Evolutionary conservation across 1,140 invertebrate genomes (phyloP).

Genomic region (Drosophila kanapiae): DNA sequence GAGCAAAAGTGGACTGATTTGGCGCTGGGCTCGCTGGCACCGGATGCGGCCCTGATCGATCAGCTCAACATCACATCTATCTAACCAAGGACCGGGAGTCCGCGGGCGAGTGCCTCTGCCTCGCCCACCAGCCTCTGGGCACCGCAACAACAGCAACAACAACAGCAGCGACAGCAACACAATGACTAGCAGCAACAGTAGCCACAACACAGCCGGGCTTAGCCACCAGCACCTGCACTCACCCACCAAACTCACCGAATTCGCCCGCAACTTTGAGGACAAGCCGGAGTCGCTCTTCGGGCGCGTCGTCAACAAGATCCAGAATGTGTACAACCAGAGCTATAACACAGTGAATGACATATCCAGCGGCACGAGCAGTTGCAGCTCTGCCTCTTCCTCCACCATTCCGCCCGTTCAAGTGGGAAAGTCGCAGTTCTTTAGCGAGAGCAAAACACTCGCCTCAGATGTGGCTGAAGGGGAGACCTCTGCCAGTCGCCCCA

Average conservation of each 20-base stretch:
- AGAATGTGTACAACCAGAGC: conserved; percentile 84
- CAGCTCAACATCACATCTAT: conserved; percentile 80
- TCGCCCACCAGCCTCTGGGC: conserved; percentile 55
- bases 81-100: conserved; percentile 69
- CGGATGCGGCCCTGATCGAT: conserved; percentile 79
- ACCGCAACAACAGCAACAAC: conserved; percentile 30
- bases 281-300: conserved; percentile 78
- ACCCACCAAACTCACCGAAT: conserved; percentile 90
- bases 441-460: conserved; percentile 18
- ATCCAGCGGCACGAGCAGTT: conserved; percentile 59
- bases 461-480: conserved; percentile 25
- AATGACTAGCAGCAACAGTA: conserved; percentile 41
- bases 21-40: conserved; percentile 88
- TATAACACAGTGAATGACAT: conserved; percentile 84
- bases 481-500: conserved; percentile 37
- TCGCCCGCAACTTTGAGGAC: conserved; percentile 87
- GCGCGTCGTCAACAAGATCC: conserved; percentile 84
- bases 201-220: conserved; percentile 86
- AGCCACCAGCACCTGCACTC: conserved; percentile 89
- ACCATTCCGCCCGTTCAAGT: conserved; percentile 41
- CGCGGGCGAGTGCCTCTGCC: conserved; percentile 31
- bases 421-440: conserved; percentile 73
- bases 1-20: conserved; percentile 95
- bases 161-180: conserved; percentile 17
- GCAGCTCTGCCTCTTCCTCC: conserved; percentile 5